These are phyloP conservation scores for Pseudomyrmex dendroicus DNA, from an alignment of 1,140 invertebrate species.

Conservation along the genomic window DNA sequence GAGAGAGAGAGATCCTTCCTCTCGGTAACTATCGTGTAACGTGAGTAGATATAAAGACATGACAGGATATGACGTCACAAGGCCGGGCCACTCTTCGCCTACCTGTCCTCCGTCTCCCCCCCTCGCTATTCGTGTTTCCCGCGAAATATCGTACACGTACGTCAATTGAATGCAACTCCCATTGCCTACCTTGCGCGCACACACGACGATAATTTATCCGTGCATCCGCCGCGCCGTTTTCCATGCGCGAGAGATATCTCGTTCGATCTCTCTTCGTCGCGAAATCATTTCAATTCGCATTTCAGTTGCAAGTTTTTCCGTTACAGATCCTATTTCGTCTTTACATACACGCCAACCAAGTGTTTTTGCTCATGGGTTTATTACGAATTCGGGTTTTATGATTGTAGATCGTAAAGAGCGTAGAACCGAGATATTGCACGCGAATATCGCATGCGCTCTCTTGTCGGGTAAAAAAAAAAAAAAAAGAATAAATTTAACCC, in stretches of 20 bases:
- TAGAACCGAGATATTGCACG: background rate
- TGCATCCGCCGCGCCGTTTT: background rate
- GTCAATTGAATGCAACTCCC: constrained; percentile 20
- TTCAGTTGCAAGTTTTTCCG: too few species aligned
- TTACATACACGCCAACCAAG: too few species aligned
- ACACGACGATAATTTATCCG: constrained; percentile 26
- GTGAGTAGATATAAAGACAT: constrained; percentile 73
- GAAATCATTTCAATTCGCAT: background rate
- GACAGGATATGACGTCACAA: constrained; percentile 81
- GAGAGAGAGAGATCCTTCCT: background rate
- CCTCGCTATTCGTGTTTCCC: constrained; percentile 2
- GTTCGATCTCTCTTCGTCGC: background rate
- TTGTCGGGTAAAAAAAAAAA: background rate
- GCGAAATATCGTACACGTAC: constrained; percentile 38
- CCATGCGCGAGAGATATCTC: background rate
- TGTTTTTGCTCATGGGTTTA: too few species aligned
- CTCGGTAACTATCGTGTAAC: constrained; percentile 66
- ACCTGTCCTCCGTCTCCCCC: constrained; percentile 23
- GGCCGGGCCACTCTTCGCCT: constrained; percentile 73
- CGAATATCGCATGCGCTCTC: background rate
- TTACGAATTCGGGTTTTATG: too few species aligned
- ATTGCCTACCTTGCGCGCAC: background rate
- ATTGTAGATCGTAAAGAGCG: background rate
- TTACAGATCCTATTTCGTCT: too few species aligned
- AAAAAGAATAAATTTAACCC: constrained; percentile 24